Evolutionary conservation across 2,888 invertebrate genomes (phyloP), one percentile per base, ranked within the genome.

Genomic region (Piscicola geometra): DNA sequence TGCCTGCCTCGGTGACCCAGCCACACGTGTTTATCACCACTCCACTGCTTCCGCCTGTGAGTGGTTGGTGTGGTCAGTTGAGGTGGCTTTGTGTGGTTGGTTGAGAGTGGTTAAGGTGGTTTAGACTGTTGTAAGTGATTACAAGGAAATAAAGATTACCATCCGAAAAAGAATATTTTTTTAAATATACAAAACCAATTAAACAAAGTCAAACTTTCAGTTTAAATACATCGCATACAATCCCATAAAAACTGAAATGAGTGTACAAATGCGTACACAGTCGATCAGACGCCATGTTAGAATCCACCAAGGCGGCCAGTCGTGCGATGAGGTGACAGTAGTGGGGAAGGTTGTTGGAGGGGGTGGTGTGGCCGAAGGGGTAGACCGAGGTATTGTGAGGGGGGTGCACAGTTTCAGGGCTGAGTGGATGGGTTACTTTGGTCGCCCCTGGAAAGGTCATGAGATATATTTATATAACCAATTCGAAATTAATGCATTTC

Each of bases 11-110:
- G 86, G 95, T 94, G 0, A 97, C 91, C 96, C 96, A 99, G 0
- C 98, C 98, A 81, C 96, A 95, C 0, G 98, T 98, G 86, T 99
- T 99, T 79, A 99, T 94, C 50, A 99, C 90, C 1, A 93, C 91
- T 0, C 99, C 99, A 1, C 87, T 86, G 12, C 83, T 80, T 78
- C 85, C 85, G 9, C 85, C 86, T 80, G 75, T n/a, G n/a, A n/a
- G n/a, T n/a, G n/a, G n/a, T n/a, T n/a, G n/a, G n/a, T n/a, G 12
- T 2, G 36, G 21, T 30, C 32, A 75, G n/a, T 1, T 9, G 18
- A 70, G 33, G n/a, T n/a, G n/a, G n/a, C n/a, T n/a, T n/a, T n/a
- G n/a, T n/a, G n/a, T n/a, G n/a, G n/a, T n/a, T n/a, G n/a, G n/a
- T n/a, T n/a, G 15, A 41, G 41, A 41, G 41, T 41, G 5, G 41